phyloP scores from a whole-genome alignment of 2,888 invertebrate genomes.

The Cheilosia vulpina region DNA sequence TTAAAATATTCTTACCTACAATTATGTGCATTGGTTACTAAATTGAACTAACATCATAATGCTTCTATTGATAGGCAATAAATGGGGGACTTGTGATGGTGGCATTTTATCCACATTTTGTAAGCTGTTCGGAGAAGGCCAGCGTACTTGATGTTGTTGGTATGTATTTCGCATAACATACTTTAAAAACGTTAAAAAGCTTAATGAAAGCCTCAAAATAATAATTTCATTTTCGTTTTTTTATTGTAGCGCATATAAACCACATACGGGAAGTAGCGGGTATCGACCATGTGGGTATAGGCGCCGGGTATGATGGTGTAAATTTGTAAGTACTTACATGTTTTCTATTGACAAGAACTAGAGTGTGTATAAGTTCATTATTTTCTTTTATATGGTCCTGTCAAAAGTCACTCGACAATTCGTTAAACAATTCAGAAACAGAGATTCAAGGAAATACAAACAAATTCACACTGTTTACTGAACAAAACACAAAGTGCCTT shows the following conservation, averaged over 20 bases:
- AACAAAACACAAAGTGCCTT: constrained; percentile 47
- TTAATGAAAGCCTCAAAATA: neutral
- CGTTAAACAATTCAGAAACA: constrained; percentile 59
- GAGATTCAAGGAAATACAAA: constrained; percentile 33
- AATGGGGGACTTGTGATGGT: constrained; percentile 88
- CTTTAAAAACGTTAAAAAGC: too few relatives aligned
- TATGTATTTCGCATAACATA: constrained; percentile 80
- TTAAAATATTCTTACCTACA: neutral
- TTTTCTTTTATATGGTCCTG: constrained; percentile 7
- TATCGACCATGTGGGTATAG: constrained; percentile 93
- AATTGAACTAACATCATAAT: neutral
- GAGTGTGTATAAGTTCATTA: neutral
- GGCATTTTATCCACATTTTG: constrained; percentile 86
- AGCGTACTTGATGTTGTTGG: constrained; percentile 86
- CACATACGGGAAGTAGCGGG: constrained; percentile 93
- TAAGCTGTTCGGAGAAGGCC: constrained; percentile 86
- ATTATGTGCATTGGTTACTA: neutral
- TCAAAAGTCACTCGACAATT: constrained; percentile 49
- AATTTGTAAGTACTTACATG: constrained; percentile 89
- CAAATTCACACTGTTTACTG: constrained; percentile 33
- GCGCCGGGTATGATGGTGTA: constrained; percentile 95
- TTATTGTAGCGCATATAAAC: constrained; percentile 91
- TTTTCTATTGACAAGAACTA: neutral
- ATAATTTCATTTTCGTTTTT: neutral
- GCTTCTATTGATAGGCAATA: constrained; percentile 83